Percentiles rank a stretch among this genome's conserved stretches.
These are phyloP conservation scores for Thalassophryne amazonica DNA, from an alignment of 2,797 vertebrate genomes.

Conservation along the genomic window DNA sequence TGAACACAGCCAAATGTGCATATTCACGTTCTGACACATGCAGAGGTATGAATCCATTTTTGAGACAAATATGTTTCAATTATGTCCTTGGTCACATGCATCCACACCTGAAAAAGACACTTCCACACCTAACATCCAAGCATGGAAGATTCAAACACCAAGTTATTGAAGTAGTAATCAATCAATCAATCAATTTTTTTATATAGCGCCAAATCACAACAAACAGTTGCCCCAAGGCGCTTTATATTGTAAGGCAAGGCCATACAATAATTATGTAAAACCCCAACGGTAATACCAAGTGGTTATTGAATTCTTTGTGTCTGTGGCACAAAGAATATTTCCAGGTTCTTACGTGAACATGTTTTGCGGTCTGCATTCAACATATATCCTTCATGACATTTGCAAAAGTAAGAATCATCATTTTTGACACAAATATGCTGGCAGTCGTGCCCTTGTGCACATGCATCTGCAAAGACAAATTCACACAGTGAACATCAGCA, in stretches of 20 bases:
- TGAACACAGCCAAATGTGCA: too few relatives aligned
- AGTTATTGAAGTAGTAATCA: too few relatives aligned
- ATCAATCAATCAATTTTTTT: too few relatives aligned
- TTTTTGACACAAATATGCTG: constrained; percentile 77
- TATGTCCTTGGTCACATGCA: constrained; percentile 66
- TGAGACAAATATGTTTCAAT: constrained; percentile 80
- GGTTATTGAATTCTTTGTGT: too few relatives aligned
- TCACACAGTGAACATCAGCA: neutral
- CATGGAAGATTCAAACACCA: too few relatives aligned
- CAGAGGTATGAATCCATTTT: constrained; percentile 66
- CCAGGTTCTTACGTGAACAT: constrained; percentile 78
- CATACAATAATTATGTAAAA: too few relatives aligned
- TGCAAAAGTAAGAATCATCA: constrained; percentile 68
- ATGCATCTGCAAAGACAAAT: constrained; percentile 45
- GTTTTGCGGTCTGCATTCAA: constrained; percentile 77
- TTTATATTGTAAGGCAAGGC: too few relatives aligned
- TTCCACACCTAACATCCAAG: neutral
- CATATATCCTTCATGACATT: constrained; percentile 74
- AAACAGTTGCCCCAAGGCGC: too few relatives aligned
- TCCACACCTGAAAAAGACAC: constrained; percentile 32
- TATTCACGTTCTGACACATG: too few relatives aligned
- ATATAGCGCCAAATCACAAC: too few relatives aligned
- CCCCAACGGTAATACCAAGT: too few relatives aligned
- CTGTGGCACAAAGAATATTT: too few relatives aligned
- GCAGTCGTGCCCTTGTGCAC: constrained; percentile 73